phyloP scores from a whole-genome alignment of 2,113 vertebrate genomes.

The Alectura lathami region DNA sequence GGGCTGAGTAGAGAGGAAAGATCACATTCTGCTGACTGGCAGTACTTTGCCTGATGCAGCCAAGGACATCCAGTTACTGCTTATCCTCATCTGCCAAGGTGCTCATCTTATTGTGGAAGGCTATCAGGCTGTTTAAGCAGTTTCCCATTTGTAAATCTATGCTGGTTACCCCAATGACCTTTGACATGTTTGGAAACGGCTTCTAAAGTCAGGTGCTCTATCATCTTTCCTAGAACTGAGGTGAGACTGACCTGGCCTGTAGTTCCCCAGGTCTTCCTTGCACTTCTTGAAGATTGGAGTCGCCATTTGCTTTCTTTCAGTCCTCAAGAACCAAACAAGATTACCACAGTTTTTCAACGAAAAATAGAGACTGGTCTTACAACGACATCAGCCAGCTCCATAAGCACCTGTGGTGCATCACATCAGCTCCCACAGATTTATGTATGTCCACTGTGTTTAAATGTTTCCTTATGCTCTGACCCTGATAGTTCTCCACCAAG shows the following conservation, averaged over 20 bases:
- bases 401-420: neutral
- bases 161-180: neutral
- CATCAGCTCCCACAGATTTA: neutral
- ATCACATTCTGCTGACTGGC: neutral
- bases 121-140: neutral
- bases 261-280: neutral
- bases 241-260: neutral
- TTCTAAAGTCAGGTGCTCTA: neutral
- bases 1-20: neutral
- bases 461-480: neutral
- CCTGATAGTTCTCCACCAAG: neutral
- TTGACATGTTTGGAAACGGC: neutral
- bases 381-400: neutral
- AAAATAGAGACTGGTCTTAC: neutral
- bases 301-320: neutral
- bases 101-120: neutral
- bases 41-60: neutral
- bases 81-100: neutral
- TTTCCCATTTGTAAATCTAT: neutral
- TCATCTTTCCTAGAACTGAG: neutral
- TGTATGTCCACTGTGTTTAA: neutral
- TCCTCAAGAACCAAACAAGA: too few species aligned
- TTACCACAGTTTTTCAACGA: neutral
- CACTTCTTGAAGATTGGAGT: neutral
- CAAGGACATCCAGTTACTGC: neutral